Conservation (phyloP, 2,113 vertebrate genomes). For the Craseonycteris thonglongyai region DNA sequence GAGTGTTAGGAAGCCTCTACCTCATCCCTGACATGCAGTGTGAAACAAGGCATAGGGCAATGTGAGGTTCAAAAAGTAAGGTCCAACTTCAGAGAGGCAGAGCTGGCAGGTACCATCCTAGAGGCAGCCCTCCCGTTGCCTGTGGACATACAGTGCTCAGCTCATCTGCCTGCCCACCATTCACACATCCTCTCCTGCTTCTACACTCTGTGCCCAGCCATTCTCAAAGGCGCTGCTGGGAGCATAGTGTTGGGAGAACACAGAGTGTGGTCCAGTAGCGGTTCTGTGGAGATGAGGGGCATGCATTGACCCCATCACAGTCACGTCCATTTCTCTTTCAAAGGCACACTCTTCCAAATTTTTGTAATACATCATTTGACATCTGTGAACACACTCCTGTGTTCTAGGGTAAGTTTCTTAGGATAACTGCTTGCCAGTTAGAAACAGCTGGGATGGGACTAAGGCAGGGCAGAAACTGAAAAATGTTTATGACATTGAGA, state of each 20-base stretch:
- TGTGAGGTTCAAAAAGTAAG: not conserved
- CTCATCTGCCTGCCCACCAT: not conserved
- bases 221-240: not conserved
- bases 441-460: not conserved
- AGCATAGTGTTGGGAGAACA: not conserved
- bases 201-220: not conserved
- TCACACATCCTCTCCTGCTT: not conserved
- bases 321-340: not conserved
- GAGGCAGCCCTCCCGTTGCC: not conserved
- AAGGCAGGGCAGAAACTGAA: not conserved
- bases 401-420: not conserved
- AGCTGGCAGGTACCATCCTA: accelerated
- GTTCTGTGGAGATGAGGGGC: accelerated
- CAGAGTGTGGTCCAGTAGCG: not conserved
- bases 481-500: not conserved
- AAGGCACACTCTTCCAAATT: not conserved
- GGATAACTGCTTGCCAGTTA: not conserved
- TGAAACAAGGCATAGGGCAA: not conserved
- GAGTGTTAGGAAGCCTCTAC: not conserved
- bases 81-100: not conserved
- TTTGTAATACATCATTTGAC: not conserved
- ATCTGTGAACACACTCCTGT: not conserved
- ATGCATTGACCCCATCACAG: not conserved
- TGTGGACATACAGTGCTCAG: not conserved
- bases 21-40: not conserved